Percentiles rank a stretch among this genome's conserved stretches.
These are phyloP conservation scores for Arremon brunneinucha DNA, from an alignment of 2,797 vertebrate species.

Conservation along the genomic window DNA sequence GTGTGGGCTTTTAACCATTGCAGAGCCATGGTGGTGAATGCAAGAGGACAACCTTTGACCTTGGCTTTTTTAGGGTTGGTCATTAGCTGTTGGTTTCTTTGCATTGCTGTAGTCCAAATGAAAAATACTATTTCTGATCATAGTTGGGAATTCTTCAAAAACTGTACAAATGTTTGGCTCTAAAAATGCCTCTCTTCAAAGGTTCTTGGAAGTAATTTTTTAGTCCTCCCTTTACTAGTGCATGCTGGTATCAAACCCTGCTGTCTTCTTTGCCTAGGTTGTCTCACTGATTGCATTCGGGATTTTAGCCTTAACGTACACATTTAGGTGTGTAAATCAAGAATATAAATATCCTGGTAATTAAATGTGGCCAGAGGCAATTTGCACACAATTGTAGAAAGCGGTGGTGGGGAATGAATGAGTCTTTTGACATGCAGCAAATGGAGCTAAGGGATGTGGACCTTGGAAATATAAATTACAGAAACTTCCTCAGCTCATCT, in stretches of 20 bases:
- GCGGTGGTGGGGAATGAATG: neutral
- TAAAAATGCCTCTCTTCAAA: neutral
- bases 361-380: neutral
- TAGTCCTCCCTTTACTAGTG: neutral
- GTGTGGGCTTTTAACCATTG: slow-evolving; percentile 52
- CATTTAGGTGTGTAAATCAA: neutral
- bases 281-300: neutral
- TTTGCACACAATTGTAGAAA: neutral
- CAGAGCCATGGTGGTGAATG: neutral
- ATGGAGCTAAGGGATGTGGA: neutral
- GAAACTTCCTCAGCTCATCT: neutral
- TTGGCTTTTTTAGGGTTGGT: neutral
- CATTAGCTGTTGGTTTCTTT: neutral
- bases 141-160: neutral
- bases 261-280: neutral
- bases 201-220: neutral
- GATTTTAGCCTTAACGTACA: neutral
- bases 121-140: neutral
- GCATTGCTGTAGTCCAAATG: neutral
- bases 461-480: neutral
- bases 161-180: neutral
- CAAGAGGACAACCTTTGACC: neutral
- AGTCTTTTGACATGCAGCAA: neutral
- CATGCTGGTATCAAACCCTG: neutral
- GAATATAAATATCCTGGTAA: neutral